These are phyloP conservation scores for Lagocephalus sceleratus DNA, from an alignment of 2,797 vertebrate species.

Conservation along the genomic window DNA sequence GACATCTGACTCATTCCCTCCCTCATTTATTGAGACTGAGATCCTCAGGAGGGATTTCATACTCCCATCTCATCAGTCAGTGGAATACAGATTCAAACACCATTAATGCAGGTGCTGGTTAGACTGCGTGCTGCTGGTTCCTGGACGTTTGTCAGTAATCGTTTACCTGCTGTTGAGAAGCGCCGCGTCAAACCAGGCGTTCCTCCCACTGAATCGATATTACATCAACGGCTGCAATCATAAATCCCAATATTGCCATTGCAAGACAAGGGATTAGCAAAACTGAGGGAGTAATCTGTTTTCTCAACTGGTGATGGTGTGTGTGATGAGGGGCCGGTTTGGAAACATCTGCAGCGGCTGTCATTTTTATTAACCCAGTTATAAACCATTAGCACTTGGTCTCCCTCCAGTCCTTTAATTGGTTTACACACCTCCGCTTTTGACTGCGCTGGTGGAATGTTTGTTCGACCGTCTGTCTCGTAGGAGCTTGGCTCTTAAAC, in stretches of 20 bases:
- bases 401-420: constrained; percentile 57
- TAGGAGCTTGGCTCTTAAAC: constrained; percentile 16
- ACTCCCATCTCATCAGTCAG: too few species aligned
- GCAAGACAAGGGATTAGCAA: constrained; percentile 32
- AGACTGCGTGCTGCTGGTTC: too few species aligned
- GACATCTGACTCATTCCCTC: too few species aligned
- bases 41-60: too few species aligned
- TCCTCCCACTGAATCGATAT: constrained; percentile 49
- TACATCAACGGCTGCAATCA: constrained; percentile 49
- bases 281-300: constrained; percentile 44
- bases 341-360: constrained; percentile 23
- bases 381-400: constrained; percentile 65
- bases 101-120: too few species aligned
- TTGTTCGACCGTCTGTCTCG: constrained; percentile 30
- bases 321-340: constrained; percentile 4
- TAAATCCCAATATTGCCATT: constrained; percentile 48
- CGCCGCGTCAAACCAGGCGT: constrained; percentile 44
- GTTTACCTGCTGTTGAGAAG: constrained; percentile 59
- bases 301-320: constrained; percentile 39
- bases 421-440: constrained; percentile 43
- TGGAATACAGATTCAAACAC: too few species aligned
- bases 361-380: constrained; percentile 58
- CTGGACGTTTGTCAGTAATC: constrained; percentile 48
- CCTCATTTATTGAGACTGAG: too few species aligned
- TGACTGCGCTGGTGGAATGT: constrained; percentile 35